Conservation (phyloP, 2,888 invertebrate genomes). For the Campoplex capitator region DNA sequence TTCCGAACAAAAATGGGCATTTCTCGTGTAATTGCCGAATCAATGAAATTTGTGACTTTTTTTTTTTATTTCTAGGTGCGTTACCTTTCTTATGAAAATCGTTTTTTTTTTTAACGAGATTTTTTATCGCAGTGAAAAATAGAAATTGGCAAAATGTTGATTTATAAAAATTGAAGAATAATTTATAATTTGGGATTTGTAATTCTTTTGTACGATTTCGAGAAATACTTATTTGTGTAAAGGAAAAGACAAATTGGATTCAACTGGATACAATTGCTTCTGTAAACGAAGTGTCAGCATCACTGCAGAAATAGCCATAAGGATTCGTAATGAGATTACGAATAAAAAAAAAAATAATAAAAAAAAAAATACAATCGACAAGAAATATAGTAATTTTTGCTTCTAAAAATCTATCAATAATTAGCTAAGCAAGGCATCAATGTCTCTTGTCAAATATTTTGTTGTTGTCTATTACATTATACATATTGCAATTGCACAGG, state of each 20-base stretch:
- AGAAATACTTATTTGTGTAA: not conserved
- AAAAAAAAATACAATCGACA: slow-evolving; percentile 74
- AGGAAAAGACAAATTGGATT: not conserved
- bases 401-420: slow-evolving; percentile 74
- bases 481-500: slow-evolving; percentile 69
- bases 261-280: slow-evolving; percentile 5
- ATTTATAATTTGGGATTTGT: not conserved
- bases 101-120: not conserved
- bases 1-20: slow-evolving; percentile 24
- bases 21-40: not conserved
- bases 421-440: slow-evolving; percentile 80
- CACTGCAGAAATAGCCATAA: slow-evolving; percentile 25
- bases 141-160: not conserved
- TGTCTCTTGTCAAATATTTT: slow-evolving; percentile 73
- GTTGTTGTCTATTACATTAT: slow-evolving; percentile 57
- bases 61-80: not conserved
- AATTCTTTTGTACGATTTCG: not conserved
- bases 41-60: not conserved
- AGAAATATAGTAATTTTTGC: slow-evolving; percentile 72
- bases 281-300: not conserved
- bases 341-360: slow-evolving; percentile 19
- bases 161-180: not conserved
- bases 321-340: slow-evolving; percentile 26
- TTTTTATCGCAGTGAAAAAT: not conserved
- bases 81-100: not conserved